Percentiles rank a stretch among this genome's conserved stretches.
These are phyloP conservation scores for Nesoenas mayeri DNA, from an alignment of 2,113 vertebrate species.

Conservation along the genomic window DNA sequence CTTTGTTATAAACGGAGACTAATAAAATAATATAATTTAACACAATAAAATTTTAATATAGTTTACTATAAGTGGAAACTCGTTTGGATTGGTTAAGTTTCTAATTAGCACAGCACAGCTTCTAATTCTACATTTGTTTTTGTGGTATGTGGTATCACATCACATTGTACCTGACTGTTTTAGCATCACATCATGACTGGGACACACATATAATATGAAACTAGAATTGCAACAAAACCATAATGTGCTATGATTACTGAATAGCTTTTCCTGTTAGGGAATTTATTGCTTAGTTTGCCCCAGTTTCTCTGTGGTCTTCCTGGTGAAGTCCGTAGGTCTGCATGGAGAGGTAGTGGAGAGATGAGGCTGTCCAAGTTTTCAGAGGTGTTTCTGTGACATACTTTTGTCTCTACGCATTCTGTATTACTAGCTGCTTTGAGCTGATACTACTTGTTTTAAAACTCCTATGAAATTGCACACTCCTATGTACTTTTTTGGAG, in stretches of 20 bases:
- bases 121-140: not conserved
- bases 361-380: not conserved
- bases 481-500: not conserved
- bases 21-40: not conserved
- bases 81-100: not conserved
- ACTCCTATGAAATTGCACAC: not conserved
- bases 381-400: not conserved
- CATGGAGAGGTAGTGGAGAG: not conserved
- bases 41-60: not conserved
- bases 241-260: not conserved
- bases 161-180: rapidly evolving
- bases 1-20: not conserved
- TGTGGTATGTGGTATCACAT: not conserved
- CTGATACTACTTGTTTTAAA: not conserved
- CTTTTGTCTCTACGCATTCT: not conserved
- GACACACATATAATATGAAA: not conserved
- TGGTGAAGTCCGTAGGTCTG: not conserved
- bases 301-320: not conserved
- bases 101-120: not conserved
- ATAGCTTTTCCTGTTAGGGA: not conserved
- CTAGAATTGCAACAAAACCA: not conserved
- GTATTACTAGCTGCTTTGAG: not conserved
- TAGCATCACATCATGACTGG: not conserved
- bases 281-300: not conserved
- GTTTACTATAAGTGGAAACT: not conserved